A percentile compares a stretch with the other conserved stretches of the same genome.
These are phyloP conservation scores for Sebastes matsubarae DNA, from an alignment of 2,797 vertebrate species.

Conservation along the genomic window DNA sequence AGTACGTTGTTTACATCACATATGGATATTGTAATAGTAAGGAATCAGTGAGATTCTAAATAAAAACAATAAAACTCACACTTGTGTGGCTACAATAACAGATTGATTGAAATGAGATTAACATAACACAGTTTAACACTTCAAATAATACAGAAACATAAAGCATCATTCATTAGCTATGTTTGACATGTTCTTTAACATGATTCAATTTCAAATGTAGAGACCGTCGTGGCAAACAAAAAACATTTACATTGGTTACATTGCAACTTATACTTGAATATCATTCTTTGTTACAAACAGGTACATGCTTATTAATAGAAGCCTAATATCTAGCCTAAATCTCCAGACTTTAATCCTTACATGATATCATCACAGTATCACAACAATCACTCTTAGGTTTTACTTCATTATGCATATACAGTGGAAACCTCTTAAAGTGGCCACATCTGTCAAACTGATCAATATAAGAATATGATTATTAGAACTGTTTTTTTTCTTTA, in stretches of 20 bases:
- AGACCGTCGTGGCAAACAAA: neutral
- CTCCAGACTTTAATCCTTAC: neutral
- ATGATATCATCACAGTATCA: neutral
- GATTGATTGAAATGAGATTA: neutral
- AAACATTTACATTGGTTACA: neutral
- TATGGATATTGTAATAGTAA: neutral
- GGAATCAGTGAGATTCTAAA: neutral
- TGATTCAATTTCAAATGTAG: neutral
- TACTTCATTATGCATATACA: neutral
- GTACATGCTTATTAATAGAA: neutral
- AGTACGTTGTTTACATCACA: neutral
- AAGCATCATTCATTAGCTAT: neutral
- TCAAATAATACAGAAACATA: neutral
- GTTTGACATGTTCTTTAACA: neutral
- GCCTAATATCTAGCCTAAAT: neutral
- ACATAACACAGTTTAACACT: neutral
- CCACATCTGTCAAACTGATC: too few relatives aligned
- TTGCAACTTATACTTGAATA: neutral
- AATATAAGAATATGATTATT: too few relatives aligned
- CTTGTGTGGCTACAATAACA: neutral
- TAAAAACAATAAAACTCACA: neutral
- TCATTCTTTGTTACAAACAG: neutral
- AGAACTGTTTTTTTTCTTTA: too few relatives aligned
- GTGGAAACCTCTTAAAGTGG: too few relatives aligned
- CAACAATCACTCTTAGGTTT: neutral